Percentiles rank a stretch among this genome's conserved stretches.
These are phyloP conservation scores for Petrocephalus microphthalmus DNA, from an alignment of 2,113 vertebrate genomes.

Conservation along the genomic window DNA sequence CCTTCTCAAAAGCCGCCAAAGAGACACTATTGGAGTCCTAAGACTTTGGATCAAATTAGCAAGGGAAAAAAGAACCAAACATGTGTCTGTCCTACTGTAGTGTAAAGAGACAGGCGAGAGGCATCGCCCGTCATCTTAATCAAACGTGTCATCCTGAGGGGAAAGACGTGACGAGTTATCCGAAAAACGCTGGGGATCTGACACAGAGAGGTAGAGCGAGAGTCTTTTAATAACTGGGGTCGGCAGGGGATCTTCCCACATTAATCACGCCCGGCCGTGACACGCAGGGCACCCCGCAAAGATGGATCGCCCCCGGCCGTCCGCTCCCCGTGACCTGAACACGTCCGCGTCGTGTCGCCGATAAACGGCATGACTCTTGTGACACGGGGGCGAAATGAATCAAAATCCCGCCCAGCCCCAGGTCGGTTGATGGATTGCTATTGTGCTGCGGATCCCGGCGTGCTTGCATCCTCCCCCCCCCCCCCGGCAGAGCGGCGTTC, in stretches of 20 bases:
- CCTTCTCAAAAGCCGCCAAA: background rate
- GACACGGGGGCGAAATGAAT: conserved; percentile 43
- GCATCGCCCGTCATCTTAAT: background rate
- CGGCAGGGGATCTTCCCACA: conserved; percentile 52
- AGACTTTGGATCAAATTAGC: background rate
- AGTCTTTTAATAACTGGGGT: conserved; percentile 64
- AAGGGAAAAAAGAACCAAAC: background rate
- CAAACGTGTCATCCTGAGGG: background rate
- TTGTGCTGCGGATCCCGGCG: conserved; percentile 7
- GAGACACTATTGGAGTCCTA: background rate
- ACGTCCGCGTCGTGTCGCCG: conserved; percentile 52
- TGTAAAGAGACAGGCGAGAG: background rate
- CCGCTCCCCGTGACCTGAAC: conserved; percentile 44
- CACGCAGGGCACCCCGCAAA: conserved; percentile 42
- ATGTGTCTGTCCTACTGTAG: background rate
- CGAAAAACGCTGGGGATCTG: background rate
- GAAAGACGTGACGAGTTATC: background rate
- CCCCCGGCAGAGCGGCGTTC: background rate
- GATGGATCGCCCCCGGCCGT: conserved; percentile 51
- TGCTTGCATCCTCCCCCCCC: background rate
- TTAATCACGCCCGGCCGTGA: conserved; percentile 60
- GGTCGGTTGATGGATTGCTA: conserved; percentile 35
- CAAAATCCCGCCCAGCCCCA: conserved; percentile 24
- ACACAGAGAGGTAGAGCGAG: conserved; percentile 49
- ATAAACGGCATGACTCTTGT: conserved; percentile 42